Evolutionary conservation across 1,140 invertebrate genomes (phyloP).

Genomic region (Callitettix versicolor): DNA sequence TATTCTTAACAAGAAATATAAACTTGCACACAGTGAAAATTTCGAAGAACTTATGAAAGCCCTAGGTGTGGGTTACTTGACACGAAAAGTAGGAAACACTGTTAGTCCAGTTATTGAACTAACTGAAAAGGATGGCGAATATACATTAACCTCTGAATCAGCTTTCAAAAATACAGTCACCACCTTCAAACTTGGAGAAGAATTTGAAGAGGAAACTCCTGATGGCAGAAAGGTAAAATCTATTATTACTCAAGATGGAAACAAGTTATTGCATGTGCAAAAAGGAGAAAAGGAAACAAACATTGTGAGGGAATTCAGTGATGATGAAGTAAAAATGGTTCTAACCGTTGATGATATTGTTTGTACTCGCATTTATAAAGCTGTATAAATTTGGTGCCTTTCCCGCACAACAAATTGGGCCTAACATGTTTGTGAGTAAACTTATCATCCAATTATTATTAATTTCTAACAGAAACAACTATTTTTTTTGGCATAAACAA

Average conservation of each 20-base stretch:
- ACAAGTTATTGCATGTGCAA: slow-evolving; percentile 59
- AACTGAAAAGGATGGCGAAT: slow-evolving; percentile 52
- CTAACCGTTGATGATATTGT: slow-evolving; percentile 59
- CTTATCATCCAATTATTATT: too few species aligned
- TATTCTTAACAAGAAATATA: slow-evolving; percentile 52
- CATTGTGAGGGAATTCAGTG: slow-evolving; percentile 27
- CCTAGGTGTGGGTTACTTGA: slow-evolving; percentile 65
- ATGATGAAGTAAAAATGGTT: slow-evolving; percentile 26
- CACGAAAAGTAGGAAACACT: slow-evolving; percentile 59
- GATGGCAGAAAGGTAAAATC: slow-evolving; percentile 76
- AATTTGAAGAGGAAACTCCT: slow-evolving; percentile 76
- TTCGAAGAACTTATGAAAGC: slow-evolving; percentile 82
- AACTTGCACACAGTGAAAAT: slow-evolving; percentile 62
- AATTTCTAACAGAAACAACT: too few species aligned
- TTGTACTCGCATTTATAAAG: slow-evolving; percentile 61
- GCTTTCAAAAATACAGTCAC: slow-evolving; percentile 73
- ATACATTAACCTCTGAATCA: slow-evolving; percentile 63
- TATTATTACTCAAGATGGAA: slow-evolving; percentile 49
- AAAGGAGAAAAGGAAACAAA: slow-evolving; percentile 34
- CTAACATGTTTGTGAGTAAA: too few species aligned
- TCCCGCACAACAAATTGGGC: too few species aligned
- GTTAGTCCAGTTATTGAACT: slow-evolving; percentile 66
- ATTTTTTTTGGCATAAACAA: too few species aligned
- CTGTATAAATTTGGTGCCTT: slow-evolving; percentile 2
- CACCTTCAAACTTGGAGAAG: slow-evolving; percentile 68